Evolutionary conservation across 2,888 invertebrate genomes (phyloP).

Genomic region (Pharmacophagus antenor): DNA sequence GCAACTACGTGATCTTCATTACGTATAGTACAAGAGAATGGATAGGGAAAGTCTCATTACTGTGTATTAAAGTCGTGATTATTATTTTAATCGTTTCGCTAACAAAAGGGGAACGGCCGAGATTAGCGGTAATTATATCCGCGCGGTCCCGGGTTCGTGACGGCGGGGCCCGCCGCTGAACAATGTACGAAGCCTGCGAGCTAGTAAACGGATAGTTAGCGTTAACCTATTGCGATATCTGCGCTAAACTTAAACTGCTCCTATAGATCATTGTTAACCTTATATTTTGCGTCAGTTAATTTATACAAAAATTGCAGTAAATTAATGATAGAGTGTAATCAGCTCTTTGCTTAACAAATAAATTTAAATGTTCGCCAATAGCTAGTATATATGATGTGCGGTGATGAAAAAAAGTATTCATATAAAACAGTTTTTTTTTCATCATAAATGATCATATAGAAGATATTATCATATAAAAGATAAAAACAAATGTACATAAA

Average conservation of each 20-base stretch:
- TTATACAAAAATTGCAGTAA: neutral
- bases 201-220: constrained; percentile 26
- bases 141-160: constrained; percentile 31
- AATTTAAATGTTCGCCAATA: too few relatives aligned
- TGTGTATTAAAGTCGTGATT: constrained; percentile 65
- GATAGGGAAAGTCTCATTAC: constrained; percentile 61
- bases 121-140: constrained; percentile 64
- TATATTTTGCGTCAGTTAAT: constrained; percentile 34
- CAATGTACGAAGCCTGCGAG: constrained; percentile 26
- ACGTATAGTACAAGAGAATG: constrained; percentile 35
- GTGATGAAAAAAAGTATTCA: too few relatives aligned
- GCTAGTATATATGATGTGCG: too few relatives aligned
- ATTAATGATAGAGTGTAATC: neutral
- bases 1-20: neutral
- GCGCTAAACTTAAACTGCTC: neutral
- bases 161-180: constrained; percentile 31
- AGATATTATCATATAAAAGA: too few relatives aligned
- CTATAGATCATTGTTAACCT: constrained; percentile 2
- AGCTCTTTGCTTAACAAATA: too few relatives aligned
- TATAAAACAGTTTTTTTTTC: too few relatives aligned
- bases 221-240: constrained; percentile 5
- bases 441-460: too few relatives aligned
- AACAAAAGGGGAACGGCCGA: constrained; percentile 62
- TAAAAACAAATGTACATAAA: neutral
- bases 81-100: constrained; percentile 72